Conservation (phyloP, 53 echinoderm and acorn worm genomes). For the Holothuria leucospilota region DNA sequence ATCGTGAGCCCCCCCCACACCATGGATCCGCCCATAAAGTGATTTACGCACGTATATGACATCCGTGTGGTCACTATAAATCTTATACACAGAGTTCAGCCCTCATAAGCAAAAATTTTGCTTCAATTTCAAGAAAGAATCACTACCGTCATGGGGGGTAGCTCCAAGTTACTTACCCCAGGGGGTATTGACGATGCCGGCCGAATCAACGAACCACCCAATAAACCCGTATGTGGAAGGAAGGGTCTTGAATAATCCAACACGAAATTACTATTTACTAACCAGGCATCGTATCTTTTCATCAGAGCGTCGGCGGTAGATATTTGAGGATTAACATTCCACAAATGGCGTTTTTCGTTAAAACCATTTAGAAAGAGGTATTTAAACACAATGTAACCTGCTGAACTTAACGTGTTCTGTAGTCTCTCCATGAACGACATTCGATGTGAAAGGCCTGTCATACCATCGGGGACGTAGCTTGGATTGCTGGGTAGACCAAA, state of each 20-base stretch:
- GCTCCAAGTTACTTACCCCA: slow-evolving; percentile 18
- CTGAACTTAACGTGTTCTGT: slow-evolving; percentile 11
- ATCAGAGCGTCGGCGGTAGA: slow-evolving; percentile 11
- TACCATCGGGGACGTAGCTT: slow-evolving; percentile 42
- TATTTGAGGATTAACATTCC: slow-evolving; percentile 2
- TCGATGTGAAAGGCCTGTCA: slow-evolving; percentile 43
- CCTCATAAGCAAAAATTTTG: too few relatives aligned
- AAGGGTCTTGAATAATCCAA: slow-evolving; percentile 32
- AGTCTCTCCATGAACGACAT: slow-evolving; percentile 30
- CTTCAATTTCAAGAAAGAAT: too few relatives aligned
- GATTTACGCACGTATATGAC: too few relatives aligned
- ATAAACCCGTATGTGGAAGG: slow-evolving; percentile 25
- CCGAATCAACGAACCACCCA: slow-evolving; percentile 19
- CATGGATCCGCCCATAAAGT: too few relatives aligned
- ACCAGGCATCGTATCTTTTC: background rate
- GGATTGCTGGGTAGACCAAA: slow-evolving; percentile 36
- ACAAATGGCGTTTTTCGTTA: slow-evolving; percentile 5
- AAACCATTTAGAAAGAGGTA: slow-evolving; percentile 35
- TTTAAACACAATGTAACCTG: slow-evolving; percentile 12
- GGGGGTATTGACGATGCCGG: slow-evolving; percentile 1
- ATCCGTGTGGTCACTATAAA: too few relatives aligned
- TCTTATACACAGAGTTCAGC: too few relatives aligned
- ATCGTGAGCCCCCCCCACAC: too few relatives aligned
- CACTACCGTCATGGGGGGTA: too few relatives aligned
- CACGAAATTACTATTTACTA: slow-evolving; percentile 29